Percentiles rank a stretch among this genome's conserved stretches.
Evolutionary conservation across 92 coral and sea anemone species (phyloP).

Genomic region (Bergia sp.): DNA sequence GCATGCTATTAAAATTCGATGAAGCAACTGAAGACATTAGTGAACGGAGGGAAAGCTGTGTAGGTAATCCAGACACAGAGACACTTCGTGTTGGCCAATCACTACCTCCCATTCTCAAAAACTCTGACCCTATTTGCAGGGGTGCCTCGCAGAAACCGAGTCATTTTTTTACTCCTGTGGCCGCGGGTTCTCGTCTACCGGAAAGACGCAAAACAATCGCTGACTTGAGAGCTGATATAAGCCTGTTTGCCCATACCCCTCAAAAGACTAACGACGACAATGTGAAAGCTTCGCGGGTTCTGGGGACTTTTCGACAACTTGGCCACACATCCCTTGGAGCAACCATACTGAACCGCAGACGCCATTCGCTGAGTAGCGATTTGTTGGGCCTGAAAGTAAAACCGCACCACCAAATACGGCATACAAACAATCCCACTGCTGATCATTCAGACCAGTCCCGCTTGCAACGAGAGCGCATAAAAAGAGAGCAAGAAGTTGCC

Average conservation of each 20-base stretch:
- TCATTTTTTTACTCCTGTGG: not conserved
- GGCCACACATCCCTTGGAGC: constrained; percentile 14
- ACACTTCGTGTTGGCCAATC: not conserved
- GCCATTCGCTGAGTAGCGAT: not conserved
- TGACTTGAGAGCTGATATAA: constrained; percentile 2
- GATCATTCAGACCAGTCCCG: not conserved
- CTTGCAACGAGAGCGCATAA: not conserved
- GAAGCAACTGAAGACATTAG: not conserved
- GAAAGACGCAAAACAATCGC: constrained; percentile 18
- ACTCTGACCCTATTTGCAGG: not conserved
- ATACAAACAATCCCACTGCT: not conserved
- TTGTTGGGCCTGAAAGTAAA: not conserved
- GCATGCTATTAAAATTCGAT: not conserved
- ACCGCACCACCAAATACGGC: not conserved
- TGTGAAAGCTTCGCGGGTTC: not conserved
- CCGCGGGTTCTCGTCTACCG: not conserved
- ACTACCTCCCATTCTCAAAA: not conserved
- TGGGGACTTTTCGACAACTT: constrained; percentile 14
- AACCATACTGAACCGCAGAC: not conserved
- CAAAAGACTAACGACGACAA: not conserved
- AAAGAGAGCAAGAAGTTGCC: not conserved
- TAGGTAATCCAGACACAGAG: not conserved
- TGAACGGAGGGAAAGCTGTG: not conserved
- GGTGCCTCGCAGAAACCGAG: not conserved
- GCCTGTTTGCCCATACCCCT: not conserved